Conservation (phyloP, 1,140 invertebrate species). For the Asobara japonica region DNA sequence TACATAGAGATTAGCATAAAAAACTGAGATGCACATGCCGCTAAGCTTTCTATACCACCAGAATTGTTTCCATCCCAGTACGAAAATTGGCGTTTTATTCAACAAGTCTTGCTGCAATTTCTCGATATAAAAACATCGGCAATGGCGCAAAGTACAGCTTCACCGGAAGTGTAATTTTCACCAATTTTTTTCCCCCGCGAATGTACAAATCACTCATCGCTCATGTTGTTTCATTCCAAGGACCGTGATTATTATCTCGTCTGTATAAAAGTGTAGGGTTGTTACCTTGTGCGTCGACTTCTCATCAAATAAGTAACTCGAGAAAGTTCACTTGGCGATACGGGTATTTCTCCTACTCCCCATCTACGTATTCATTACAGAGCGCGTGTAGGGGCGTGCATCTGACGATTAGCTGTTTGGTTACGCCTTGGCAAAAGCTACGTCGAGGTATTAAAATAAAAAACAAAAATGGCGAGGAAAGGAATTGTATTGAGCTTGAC, state of each 20-base stretch:
- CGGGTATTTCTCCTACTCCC: constrained; percentile 17
- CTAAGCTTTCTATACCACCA: too few species aligned
- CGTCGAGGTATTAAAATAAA: background rate
- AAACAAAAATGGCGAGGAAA: background rate
- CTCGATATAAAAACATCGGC: too few species aligned
- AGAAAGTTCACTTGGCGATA: background rate
- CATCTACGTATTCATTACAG: constrained; percentile 51
- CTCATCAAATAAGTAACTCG: background rate
- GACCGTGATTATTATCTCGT: background rate
- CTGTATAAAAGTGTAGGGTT: background rate
- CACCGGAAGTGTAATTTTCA: too few species aligned
- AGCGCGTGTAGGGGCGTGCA: constrained; percentile 40
- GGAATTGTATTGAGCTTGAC: background rate
- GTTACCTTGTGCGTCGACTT: background rate
- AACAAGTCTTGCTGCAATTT: too few species aligned
- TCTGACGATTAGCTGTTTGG: constrained; percentile 49
- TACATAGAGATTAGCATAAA: too few species aligned
- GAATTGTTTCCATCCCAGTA: too few species aligned
- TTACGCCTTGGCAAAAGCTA: constrained; percentile 44
- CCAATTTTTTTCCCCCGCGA: background rate
- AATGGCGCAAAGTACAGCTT: too few species aligned
- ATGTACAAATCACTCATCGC: too few species aligned
- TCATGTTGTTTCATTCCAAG: too few species aligned
- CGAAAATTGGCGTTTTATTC: too few species aligned
- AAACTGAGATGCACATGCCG: too few species aligned